Conservation (phyloP, 2,888 invertebrate genomes). For the Zygothrica quintamaculata region DNA sequence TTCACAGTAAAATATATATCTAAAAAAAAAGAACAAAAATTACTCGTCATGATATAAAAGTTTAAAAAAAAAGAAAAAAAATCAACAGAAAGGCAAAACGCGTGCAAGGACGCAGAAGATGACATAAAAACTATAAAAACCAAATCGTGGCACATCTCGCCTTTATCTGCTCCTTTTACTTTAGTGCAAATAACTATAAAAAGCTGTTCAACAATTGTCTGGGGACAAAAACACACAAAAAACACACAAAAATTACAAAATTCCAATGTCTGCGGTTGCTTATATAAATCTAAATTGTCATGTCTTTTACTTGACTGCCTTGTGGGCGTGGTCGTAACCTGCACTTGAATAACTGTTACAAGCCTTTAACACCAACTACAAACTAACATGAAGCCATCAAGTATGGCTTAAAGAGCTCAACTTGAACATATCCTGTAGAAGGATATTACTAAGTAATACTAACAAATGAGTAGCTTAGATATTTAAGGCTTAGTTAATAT, state of each 20-base stretch:
- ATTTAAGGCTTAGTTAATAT: too few species aligned
- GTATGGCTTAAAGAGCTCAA: background rate
- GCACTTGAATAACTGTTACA: conserved; percentile 46
- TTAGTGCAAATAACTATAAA: conserved; percentile 41
- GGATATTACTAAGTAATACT: too few species aligned
- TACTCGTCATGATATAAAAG: conserved; percentile 3
- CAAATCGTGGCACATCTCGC: conserved; percentile 42
- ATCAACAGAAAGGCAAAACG: conserved; percentile 7
- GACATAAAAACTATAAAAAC: conserved; percentile 28
- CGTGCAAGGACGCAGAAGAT: conserved; percentile 23
- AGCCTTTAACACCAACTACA: conserved; percentile 16
- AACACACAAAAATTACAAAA: conserved; percentile 26
- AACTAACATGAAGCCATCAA: background rate
- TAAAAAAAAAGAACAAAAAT: conserved; percentile 6
- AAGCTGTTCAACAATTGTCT: conserved; percentile 20
- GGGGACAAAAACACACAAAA: too few species aligned
- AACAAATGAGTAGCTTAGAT: too few species aligned
- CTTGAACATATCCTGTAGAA: background rate
- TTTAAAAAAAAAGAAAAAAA: too few species aligned
- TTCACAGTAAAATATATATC: conserved; percentile 12
- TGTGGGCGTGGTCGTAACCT: conserved; percentile 20
- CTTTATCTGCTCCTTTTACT: conserved; percentile 35
- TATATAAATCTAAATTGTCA: conserved; percentile 42
- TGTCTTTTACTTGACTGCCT: conserved; percentile 25
- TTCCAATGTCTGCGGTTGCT: conserved; percentile 41